Base-by-base conservation (phyloP, 2,888 invertebrate species). In the Polymixis flavicincta region DNA sequence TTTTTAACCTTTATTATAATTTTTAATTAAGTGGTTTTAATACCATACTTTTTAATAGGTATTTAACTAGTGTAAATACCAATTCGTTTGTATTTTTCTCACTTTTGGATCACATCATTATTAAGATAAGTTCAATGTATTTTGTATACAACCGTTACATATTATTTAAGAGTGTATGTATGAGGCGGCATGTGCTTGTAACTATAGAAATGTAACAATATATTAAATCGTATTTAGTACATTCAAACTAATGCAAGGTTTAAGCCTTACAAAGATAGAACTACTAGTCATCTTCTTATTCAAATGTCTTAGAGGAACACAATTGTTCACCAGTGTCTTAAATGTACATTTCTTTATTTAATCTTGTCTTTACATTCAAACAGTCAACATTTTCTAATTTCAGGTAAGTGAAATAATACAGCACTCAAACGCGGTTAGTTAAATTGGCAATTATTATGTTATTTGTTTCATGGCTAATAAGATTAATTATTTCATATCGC, bases 401-500 rank as follows among this genome's bases (percentile, higher is more conserved):
- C 25, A 37, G 14, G n/a, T 48, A 3, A 11, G n/a, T 42, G 2
- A 71, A 78, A 78, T n/a, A 48, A 32, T 45, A 57, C 37, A 37
- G 14, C 11, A 25, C 32, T 37, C 19, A 50, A 50, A 42, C 22
- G 17, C 19, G 4, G 17, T 17, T 22, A 75, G 19, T 28, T 45
- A 60, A 22, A 42, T 28, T 2, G 19, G 32, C 19, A 48, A 13
- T 28, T 17, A 19, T 19, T 37, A 54, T 22, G 5, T 6, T 45
- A 0, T 54, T 67, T 45, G 11, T 50, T 55, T 25, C 52, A 66
- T 8, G 66, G 17, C 22, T 28, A 55, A 69, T 42, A 76, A 60
- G 72, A 84, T 81, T 84, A 83, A 73, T 52, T 52, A 59, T 70
- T 67, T 64, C 37, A 48, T 83, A 79, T 74, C 75, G 22, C 48